Base-by-base conservation (phyloP, 2,797 vertebrate genomes). In the Adrianichthys oophorus region DNA sequence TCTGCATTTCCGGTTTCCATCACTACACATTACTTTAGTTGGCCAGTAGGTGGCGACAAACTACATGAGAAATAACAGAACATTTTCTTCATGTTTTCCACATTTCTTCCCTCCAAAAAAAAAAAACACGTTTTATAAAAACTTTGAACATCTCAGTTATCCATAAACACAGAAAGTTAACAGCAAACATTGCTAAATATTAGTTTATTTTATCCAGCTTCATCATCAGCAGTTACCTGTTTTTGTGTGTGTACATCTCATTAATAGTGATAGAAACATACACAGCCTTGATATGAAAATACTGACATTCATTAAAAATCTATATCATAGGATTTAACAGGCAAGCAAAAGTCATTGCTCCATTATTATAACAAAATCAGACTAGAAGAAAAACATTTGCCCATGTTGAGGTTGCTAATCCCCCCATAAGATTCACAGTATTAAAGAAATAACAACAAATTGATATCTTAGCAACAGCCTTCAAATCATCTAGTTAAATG, bases 231-330 rank as follows among this genome's bases (percentile, higher is more conserved):
- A 84, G 85, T 81, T 85, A 91, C 58, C 76, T 84, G 56, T 83
- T 83, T 70, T 85, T 85, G 84, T 80, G 70, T 75, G 82, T 84
- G 82, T 44, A 44, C 70, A 83, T 80, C 84, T 84, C 81, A 90
- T 91, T 88, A 79, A 73, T 71, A 56, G 76, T 79, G 71, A 90
- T 91, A 91, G 79, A 91, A 91, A 91, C 89, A 77, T 90, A 90
- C 87, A 80, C 79, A 85, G 76, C 69, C 82, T 88, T 50, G 44
- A 89, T 93, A 92, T 80, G 90, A 93, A 93, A 93, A 93, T 93
- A 93, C 91, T 92, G 92, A 91, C 85, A 84, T 82, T 92, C 84
- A 90, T 87, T 91, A 93, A 70, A 93, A 93, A 92, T 92, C 91
- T 92, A 92, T 87, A 91, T 78, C 70, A 84, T 83, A 89, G 68